phyloP scores from a whole-genome alignment of 2,888 invertebrate genomes.

The Alentia gelatinosa region DNA sequence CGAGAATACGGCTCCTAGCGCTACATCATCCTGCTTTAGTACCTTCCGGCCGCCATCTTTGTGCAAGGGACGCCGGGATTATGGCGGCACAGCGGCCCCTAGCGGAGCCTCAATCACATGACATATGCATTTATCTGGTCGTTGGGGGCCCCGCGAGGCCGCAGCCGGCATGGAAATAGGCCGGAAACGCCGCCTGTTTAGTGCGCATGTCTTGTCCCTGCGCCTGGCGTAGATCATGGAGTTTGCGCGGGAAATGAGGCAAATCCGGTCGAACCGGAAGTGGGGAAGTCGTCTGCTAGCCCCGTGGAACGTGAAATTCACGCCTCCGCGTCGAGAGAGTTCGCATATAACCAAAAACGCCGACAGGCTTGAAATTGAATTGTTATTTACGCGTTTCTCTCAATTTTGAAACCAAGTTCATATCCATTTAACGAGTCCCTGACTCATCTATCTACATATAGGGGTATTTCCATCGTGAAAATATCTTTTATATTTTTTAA shows the following conservation, averaged over 20 bases:
- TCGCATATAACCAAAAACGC: not conserved
- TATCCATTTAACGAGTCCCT: no score
- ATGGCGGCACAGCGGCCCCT: not conserved
- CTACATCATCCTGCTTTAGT: not conserved
- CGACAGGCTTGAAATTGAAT: not conserved
- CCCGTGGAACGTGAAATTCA: not conserved
- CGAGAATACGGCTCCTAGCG: not conserved
- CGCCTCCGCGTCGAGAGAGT: not conserved
- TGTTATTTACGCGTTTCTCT: not conserved
- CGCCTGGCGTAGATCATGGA: not conserved
- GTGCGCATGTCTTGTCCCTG: not conserved
- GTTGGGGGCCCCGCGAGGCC: not conserved
- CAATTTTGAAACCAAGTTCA: no score
- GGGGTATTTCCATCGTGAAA: no score
- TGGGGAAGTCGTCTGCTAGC: not conserved
- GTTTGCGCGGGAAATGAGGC: not conserved
- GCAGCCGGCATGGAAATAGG: not conserved
- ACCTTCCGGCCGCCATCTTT: not conserved
- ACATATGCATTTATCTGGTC: slow-evolving; percentile 22
- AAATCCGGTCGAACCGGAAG: not conserved
- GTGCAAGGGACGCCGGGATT: not conserved
- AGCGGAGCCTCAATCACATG: not conserved
- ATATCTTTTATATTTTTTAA: no score
- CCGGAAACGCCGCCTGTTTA: not conserved
- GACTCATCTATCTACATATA: no score